phyloP scores from a whole-genome alignment of 2,797 vertebrate genomes.

The Triplophysa bombifrons region DNA sequence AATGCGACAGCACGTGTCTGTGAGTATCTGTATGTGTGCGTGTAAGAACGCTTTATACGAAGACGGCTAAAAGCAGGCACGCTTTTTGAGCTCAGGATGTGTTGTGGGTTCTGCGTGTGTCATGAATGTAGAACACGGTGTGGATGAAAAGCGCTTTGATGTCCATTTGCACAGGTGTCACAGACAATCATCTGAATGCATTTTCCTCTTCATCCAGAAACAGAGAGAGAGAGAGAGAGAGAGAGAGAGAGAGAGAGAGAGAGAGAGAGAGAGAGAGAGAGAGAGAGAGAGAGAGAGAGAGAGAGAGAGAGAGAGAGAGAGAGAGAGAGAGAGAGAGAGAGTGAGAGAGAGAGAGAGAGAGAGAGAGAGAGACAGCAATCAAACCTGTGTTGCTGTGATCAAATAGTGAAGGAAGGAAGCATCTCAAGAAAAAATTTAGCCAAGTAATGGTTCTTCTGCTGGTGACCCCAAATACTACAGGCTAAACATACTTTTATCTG shows the following conservation, averaged over 20 bases:
- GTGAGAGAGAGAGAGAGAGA: background rate
- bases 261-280: background rate
- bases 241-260: background rate
- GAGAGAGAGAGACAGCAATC: conserved; percentile 2
- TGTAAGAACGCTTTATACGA: conserved; percentile 31
- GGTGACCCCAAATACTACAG: no score
- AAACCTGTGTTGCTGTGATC: conserved; percentile 10
- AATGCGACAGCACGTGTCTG: conserved; percentile 36
- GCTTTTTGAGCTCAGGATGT: conserved; percentile 53
- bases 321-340: conserved; percentile 1
- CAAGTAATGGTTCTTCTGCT: no score
- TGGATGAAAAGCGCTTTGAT: conserved; percentile 45
- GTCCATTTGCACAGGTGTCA: conserved; percentile 49
- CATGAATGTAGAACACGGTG: conserved; percentile 56
- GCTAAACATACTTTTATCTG: no score
- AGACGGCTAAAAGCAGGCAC: conserved; percentile 45
- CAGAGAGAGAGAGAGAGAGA: background rate
- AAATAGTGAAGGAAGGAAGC: background rate
- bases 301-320: conserved; percentile 2
- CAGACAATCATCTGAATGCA: conserved; percentile 42
- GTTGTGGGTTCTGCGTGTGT: conserved; percentile 51
- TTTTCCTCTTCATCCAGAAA: conserved; percentile 33
- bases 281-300: background rate
- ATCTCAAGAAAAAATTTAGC: background rate
- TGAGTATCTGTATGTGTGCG: conserved; percentile 42